Conservation (phyloP, 2,888 invertebrate genomes). For the Eilema griseolum region DNA sequence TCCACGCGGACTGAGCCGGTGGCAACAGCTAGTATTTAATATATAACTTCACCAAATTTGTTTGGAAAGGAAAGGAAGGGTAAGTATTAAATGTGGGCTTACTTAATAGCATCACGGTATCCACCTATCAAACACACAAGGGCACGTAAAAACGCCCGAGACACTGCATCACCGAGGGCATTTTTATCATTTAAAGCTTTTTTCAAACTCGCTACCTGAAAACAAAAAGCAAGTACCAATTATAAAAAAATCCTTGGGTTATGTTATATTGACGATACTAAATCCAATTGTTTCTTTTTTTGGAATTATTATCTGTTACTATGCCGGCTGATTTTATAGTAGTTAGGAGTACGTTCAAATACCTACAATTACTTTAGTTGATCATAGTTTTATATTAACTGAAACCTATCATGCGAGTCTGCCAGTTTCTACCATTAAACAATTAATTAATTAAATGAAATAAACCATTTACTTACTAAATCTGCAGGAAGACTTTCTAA, state of each 20-base stretch:
- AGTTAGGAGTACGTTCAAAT: too few relatives aligned
- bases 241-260: too few relatives aligned
- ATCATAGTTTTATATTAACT: too few relatives aligned
- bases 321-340: too few relatives aligned
- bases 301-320: too few relatives aligned
- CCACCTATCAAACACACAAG: slow-evolving; percentile 98
- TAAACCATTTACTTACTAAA: slow-evolving; percentile 88
- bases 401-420: too few relatives aligned
- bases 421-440: neutral
- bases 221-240: slow-evolving; percentile 17
- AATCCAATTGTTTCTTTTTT: too few relatives aligned
- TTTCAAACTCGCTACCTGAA: slow-evolving; percentile 91
- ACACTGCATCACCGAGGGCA: slow-evolving; percentile 96
- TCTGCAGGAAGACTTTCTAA: slow-evolving; percentile 95
- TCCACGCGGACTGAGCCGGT: too few relatives aligned
- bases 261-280: too few relatives aligned
- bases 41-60: too few relatives aligned
- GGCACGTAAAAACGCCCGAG: slow-evolving; percentile 96
- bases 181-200: slow-evolving; percentile 92
- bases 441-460: slow-evolving; percentile 13
- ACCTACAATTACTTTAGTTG: too few relatives aligned
- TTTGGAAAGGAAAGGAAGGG: neutral
- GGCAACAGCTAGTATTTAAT: too few relatives aligned
- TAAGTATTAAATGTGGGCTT: slow-evolving; percentile 38
- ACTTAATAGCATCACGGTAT: slow-evolving; percentile 95